These are phyloP conservation scores for Delphinus delphis DNA, from an alignment of 2,113 vertebrate genomes.

Conservation along the genomic window DNA sequence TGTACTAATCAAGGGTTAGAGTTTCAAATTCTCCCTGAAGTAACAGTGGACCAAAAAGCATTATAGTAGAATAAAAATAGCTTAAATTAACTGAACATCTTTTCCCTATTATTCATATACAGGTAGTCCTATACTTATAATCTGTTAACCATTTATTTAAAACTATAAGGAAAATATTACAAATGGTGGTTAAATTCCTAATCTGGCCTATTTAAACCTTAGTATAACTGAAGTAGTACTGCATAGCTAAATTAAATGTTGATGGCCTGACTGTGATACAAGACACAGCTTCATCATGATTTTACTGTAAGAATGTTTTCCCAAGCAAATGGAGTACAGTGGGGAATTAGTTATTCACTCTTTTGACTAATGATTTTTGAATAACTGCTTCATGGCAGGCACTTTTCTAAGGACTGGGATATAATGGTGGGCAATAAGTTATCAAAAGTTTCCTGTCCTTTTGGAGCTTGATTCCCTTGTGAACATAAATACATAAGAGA, in stretches of 20 bases:
- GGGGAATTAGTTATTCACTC: not conserved
- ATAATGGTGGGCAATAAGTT: not conserved
- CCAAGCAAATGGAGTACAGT: not conserved
- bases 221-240: not conserved
- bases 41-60: not conserved
- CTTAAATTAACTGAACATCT: not conserved
- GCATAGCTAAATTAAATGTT: not conserved
- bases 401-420: not conserved
- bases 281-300: not conserved
- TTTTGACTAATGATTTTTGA: not conserved
- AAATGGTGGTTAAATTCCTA: conserved; percentile 20
- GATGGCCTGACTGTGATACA: not conserved
- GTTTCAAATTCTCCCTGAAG: not conserved
- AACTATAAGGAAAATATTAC: not conserved
- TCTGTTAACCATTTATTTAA: conserved; percentile 12
- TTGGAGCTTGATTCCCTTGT: not conserved
- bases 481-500: not conserved
- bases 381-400: not conserved
- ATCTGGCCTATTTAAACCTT: not conserved
- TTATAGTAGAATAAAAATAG: not conserved
- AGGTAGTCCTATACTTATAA: not conserved
- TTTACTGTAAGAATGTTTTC: not conserved
- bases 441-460: not conserved
- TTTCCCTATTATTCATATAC: not conserved
- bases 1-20: not conserved